These are phyloP conservation scores for Acleris cristana DNA, from an alignment of 2,888 invertebrate genomes.

Conservation along the genomic window DNA sequence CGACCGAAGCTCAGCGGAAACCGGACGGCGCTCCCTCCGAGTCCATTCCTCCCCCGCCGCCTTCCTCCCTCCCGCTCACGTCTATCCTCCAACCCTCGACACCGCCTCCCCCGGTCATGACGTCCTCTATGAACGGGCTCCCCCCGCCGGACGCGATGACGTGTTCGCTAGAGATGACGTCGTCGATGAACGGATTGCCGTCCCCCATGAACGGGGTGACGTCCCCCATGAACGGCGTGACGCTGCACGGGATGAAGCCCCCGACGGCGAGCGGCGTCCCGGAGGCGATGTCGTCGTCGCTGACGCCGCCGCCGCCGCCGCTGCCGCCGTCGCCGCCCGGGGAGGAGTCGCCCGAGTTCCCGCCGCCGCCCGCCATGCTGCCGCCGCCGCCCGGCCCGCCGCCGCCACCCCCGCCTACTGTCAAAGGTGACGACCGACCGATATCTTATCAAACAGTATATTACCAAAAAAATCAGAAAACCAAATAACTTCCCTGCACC, in stretches of 20 bases:
- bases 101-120: conserved; percentile 48
- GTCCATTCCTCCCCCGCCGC: conserved; percentile 69
- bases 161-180: conserved; percentile 41
- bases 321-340: conserved; percentile 23
- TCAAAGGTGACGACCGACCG: conserved; percentile 56
- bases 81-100: conserved; percentile 57
- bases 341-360: conserved; percentile 61
- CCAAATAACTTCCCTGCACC: no score
- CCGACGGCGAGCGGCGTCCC: conserved; percentile 59
- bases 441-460: no score
- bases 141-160: conserved; percentile 34
- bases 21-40: conserved; percentile 79
- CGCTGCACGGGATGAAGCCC: conserved; percentile 36
- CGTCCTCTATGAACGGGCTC: conserved; percentile 51
- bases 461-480: no score
- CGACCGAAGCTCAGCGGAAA: conserved; percentile 70
- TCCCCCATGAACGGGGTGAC: conserved; percentile 18
- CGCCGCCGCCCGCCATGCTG: conserved; percentile 80
- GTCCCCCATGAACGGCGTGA: conserved; percentile 32
- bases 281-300: conserved; percentile 61
- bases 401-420: conserved; percentile 84
- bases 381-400: conserved; percentile 91
- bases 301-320: conserved; percentile 61
- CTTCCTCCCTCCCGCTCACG: conserved; percentile 63
- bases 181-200: conserved; percentile 36